These are phyloP conservation scores for Orthosia cruda DNA, from an alignment of 2,888 invertebrate genomes.

Conservation along the genomic window DNA sequence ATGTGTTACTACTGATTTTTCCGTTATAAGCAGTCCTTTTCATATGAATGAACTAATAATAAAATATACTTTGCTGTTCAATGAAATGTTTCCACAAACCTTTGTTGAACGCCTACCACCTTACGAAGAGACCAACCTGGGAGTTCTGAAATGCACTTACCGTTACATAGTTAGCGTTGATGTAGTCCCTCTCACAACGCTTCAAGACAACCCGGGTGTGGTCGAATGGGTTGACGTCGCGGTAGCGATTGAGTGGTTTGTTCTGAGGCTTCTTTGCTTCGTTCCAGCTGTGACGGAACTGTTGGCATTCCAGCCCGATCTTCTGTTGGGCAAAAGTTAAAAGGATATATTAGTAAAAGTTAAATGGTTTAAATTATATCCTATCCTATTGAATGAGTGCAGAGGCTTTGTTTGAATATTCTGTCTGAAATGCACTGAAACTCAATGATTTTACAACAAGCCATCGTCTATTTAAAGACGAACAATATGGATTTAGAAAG, in stretches of 20 bases:
- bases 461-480: no score
- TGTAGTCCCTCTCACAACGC: slow-evolving; percentile 96
- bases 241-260: slow-evolving; percentile 96
- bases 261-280: slow-evolving; percentile 96
- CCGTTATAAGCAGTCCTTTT: neutral
- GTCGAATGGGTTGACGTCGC: slow-evolving; percentile 99
- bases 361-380: no score
- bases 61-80: neutral
- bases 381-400: neutral
- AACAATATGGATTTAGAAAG: no score
- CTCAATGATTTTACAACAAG: neutral
- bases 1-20: neutral
- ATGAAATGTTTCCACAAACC: slow-evolving; percentile 38
- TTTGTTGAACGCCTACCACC: slow-evolving; percentile 39
- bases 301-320: slow-evolving; percentile 94
- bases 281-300: slow-evolving; percentile 92
- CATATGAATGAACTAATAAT: neutral
- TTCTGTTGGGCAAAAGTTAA: slow-evolving; percentile 91
- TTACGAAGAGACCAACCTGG: neutral
- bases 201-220: slow-evolving; percentile 96
- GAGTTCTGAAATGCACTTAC: slow-evolving; percentile 85
- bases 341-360: slow-evolving; percentile 10
- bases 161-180: slow-evolving; percentile 98
- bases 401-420: neutral
- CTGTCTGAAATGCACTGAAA: neutral